Evolutionary conservation across 2,888 invertebrate species (phyloP).

Genomic region (Drosophila kambysellisi): DNA sequence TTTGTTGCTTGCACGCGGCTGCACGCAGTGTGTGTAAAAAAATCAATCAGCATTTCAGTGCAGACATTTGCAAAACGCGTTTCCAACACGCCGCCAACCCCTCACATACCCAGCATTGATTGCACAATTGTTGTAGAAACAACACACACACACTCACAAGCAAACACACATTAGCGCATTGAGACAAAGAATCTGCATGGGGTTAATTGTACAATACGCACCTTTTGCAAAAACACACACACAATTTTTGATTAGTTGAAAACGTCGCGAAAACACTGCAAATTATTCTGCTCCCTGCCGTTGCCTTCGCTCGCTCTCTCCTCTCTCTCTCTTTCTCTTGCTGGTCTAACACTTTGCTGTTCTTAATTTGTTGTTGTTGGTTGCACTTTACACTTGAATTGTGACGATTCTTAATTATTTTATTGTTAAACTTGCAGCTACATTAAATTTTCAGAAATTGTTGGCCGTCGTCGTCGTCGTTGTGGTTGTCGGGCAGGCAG

Average conservation of each 20-base stretch:
- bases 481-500: slow-evolving; percentile 30
- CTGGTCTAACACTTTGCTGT: slow-evolving; percentile 45
- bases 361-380: slow-evolving; percentile 20
- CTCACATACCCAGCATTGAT: slow-evolving; percentile 33
- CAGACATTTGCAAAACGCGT: slow-evolving; percentile 77
- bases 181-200: slow-evolving; percentile 45
- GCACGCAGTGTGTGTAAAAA: slow-evolving; percentile 60
- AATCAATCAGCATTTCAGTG: slow-evolving; percentile 65
- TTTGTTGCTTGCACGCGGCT: slow-evolving; percentile 50
- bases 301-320: slow-evolving; percentile 28
- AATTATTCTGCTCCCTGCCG: slow-evolving; percentile 48
- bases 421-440: slow-evolving; percentile 23
- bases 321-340: slow-evolving; percentile 46
- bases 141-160: background rate
- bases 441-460: slow-evolving; percentile 32
- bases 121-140: slow-evolving; percentile 62
- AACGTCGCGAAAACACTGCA: slow-evolving; percentile 64
- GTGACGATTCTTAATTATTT: slow-evolving; percentile 13
- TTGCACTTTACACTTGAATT: slow-evolving; percentile 32
- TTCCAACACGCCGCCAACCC: slow-evolving; percentile 21
- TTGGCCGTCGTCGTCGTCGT: slow-evolving; percentile 30
- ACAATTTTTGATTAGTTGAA: slow-evolving; percentile 53
- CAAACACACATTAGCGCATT: slow-evolving; percentile 6
- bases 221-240: slow-evolving; percentile 53
- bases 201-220: slow-evolving; percentile 59